Percentiles rank a stretch among this genome's conserved stretches.
Evolutionary conservation across 2,113 vertebrate species (phyloP).

Genomic region (human): DNA sequence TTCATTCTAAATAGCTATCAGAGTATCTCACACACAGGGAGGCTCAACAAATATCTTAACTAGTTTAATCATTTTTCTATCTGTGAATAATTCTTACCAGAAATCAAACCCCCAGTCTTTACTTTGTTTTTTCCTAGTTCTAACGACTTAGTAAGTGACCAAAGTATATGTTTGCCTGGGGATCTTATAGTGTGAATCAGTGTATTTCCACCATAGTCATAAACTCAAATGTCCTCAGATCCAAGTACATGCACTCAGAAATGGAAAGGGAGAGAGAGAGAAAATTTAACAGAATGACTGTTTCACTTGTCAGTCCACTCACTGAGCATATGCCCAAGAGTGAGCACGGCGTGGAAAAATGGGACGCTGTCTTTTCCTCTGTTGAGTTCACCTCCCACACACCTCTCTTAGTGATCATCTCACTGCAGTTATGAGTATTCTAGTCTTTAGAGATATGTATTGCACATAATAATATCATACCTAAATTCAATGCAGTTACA

Average conservation of each 20-base stretch:
- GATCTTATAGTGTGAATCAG: neutral
- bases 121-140: neutral
- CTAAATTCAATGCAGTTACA: slow-evolving; percentile 7
- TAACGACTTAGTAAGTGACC: neutral
- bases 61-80: neutral
- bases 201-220: neutral
- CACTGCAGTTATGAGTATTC: neutral
- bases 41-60: neutral
- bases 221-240: neutral
- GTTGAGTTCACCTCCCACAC: neutral
- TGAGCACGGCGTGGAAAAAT: neutral
- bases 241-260: neutral
- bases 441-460: neutral
- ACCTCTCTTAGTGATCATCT: neutral
- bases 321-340: neutral
- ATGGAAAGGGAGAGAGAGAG: neutral
- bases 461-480: neutral
- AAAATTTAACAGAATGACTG: neutral
- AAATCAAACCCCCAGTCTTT: neutral
- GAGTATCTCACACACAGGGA: neutral
- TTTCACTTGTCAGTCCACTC: neutral
- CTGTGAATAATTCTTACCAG: neutral
- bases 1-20: neutral
- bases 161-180: neutral
- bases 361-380: neutral